Base-by-base conservation (phyloP, 2,113 vertebrate species). In the Nothobranchius furzeri region DNA sequence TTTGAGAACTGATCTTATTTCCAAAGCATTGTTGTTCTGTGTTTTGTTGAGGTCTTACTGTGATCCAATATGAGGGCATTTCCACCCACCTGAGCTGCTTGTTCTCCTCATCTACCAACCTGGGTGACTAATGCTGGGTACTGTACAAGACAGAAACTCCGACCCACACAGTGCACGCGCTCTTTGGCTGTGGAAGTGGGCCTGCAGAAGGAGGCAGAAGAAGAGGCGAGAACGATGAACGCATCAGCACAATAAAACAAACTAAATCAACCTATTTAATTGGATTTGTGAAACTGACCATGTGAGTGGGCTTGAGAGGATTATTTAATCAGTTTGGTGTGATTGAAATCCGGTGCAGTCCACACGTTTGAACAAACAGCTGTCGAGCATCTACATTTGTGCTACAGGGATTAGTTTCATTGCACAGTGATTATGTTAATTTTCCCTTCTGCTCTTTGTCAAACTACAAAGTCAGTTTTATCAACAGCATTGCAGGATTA, bases 21-120 rank as follows among this genome's bases (percentile, higher is more conserved):
- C 74, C 17, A 56, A 76, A 71, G 60, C 36, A 80, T 82, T 79
- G 68, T 80, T n/a, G 85, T 73, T 84, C 81, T 86, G 78, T 78
- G 80, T 86, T 78, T 78, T 82, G 81, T 63, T 70, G 67, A 79
- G 81, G 70, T 61, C 70, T 81, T 73, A 68, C 56, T 78, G 56
- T 76, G 79, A 87, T 83, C 84, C 73, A 82, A 76, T 76, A 79
- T 53, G 78, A 83, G 86, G 77, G 85, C 73, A 74, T 49, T 71
- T 88, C 82, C 88, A 83, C 90, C 90, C 88, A 90, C 90, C 85
- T 81, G 87, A 73, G 79, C 76, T 65, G 68, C 77, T 79, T 81
- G 76, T 86, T 86, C 82, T 85, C 71, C 70, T 72, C 84, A 84
- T 89, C 86, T 88, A 88, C 86, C 82, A 84, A 87, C 85, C 80